Evolutionary conservation across 35 echinoderm and acorn worm genomes (phyloP), one percentile per base, ranked within the genome.

Genomic region (Acanthaster planci): DNA sequence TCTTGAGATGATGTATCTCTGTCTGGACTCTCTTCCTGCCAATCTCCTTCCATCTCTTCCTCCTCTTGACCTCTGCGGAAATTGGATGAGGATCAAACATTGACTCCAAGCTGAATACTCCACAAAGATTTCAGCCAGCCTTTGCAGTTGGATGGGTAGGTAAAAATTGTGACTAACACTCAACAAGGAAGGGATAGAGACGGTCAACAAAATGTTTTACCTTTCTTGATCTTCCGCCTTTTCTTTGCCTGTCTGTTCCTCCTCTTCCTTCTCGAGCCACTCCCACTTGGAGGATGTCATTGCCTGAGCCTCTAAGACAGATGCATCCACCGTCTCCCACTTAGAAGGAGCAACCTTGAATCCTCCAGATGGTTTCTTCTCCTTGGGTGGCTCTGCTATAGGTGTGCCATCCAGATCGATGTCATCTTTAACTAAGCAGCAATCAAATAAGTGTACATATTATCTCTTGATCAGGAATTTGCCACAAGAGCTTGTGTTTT

Each of bases 251-350:
- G 81, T 78, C 9, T 90, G 76, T 15, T 79, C 84, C 55, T 98
- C 95, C 19, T 98, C 91, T 16, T 93, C 88, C n/a, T 90, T 90
- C 51, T 93, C 95, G 17, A 98, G 79, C 67, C 86, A 84, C 64
- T 98, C 91, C 91, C 95, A 98, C 60, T 98, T 98, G 5, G 95
- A 98, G 80, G 95, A 86, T 0, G 91, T 93, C 95, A 98, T 98
- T 26, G 95, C 95, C 40, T 98, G 95, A 35, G 89, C 92, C 38
- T 98, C 95, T 9, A 98, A 75, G 37, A 90, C 37, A 0, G 91
- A 93, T 6, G 91, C 72, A 35, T 93, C 92, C 8, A 98, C 91
- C n/a, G 91, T 93, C 82, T 98, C 95, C 95, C 95, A 98, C 78
- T 93, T 98, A 29, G 91, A 93, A 0, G 95, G 95, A 18, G 95